phyloP scores from a whole-genome alignment of 2,888 invertebrate genomes.

The Hypercompe scribonia region DNA sequence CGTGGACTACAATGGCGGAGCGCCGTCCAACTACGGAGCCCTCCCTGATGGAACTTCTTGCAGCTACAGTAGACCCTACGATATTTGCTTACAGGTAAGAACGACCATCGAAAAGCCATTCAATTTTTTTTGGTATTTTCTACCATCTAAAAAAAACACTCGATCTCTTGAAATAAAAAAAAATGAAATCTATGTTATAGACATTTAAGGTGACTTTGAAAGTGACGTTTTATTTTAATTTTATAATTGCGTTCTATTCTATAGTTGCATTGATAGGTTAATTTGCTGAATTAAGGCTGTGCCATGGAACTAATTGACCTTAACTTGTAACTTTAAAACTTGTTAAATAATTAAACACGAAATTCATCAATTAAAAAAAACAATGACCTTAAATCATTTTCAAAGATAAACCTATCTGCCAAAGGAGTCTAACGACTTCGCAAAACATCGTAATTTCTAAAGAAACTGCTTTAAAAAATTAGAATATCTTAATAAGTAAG shows the following conservation, averaged over 20 bases:
- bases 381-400: neutral
- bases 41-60: slow-evolving; percentile 78
- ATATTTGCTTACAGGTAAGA: slow-evolving; percentile 77
- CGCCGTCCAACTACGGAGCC: slow-evolving; percentile 67
- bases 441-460: neutral
- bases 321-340: no score
- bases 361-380: neutral
- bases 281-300: no score
- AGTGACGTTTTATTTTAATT: no score
- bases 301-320: no score
- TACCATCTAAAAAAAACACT: no score
- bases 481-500: neutral
- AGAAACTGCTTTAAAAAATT: neutral
- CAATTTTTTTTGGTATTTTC: no score
- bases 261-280: no score
- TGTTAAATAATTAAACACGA: neutral
- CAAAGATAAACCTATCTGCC: neutral
- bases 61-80: slow-evolving; percentile 75
- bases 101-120: neutral
- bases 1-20: slow-evolving; percentile 75
- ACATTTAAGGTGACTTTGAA: no score
- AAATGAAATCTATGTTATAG: no score
- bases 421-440: neutral
- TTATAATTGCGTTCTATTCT: no score
- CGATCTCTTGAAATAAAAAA: no score